A percentile compares a stretch with the other conserved stretches of the same genome.
Conservation (phyloP, 2,113 vertebrate species). For the Hemiprocne comata region DNA sequence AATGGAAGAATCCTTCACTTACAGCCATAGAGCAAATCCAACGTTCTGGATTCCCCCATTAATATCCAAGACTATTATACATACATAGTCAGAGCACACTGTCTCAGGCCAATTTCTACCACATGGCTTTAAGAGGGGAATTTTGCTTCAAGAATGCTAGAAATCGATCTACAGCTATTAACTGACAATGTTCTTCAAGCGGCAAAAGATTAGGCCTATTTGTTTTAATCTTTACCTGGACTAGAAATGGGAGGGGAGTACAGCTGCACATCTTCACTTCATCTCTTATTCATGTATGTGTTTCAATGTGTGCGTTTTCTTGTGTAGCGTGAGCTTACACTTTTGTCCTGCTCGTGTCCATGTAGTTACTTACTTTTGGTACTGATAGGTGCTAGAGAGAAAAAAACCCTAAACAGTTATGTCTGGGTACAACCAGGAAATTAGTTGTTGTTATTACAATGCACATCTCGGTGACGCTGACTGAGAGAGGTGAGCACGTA, state of each 20-base stretch:
- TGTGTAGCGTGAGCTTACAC: background rate
- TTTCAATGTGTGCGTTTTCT: background rate
- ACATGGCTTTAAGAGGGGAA: background rate
- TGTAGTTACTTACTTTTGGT: background rate
- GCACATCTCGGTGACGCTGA: background rate
- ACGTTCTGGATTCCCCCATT: background rate
- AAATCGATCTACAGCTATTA: background rate
- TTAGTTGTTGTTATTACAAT: background rate
- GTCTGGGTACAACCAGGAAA: background rate
- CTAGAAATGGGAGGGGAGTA: background rate
- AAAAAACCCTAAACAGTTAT: background rate
- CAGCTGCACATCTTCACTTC: background rate
- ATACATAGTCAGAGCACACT: background rate
- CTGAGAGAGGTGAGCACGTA: background rate
- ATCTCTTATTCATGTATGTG: background rate
- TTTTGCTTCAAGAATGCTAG: background rate
- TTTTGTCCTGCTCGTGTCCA: background rate
- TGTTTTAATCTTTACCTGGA: background rate
- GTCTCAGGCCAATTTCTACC: background rate
- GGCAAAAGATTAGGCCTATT: background rate
- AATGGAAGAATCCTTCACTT: conserved; percentile 61
- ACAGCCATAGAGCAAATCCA: background rate
- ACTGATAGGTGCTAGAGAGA: background rate
- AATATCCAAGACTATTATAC: background rate
- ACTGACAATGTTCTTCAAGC: background rate